These are phyloP conservation scores for Monopterus albus DNA, from an alignment of 2,113 vertebrate species.

Conservation along the genomic window DNA sequence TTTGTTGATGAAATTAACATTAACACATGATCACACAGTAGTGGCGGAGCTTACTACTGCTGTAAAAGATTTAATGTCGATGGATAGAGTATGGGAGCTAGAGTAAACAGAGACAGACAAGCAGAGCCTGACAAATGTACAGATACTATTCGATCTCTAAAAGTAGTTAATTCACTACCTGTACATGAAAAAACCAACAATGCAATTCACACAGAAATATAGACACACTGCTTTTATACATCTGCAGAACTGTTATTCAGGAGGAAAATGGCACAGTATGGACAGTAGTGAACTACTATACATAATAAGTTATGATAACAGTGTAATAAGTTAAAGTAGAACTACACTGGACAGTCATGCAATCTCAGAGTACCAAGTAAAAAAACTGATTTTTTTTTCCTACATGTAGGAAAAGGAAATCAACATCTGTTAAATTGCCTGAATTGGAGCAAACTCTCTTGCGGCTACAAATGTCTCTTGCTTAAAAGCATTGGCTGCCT, in stretches of 20 bases:
- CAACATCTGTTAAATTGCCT: conserved; percentile 5
- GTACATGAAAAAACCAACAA: background rate
- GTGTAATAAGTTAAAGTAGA: background rate
- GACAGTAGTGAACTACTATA: background rate
- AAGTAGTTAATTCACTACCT: background rate
- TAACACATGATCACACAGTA: conserved; percentile 14
- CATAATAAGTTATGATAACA: background rate
- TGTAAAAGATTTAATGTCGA: conserved; percentile 42
- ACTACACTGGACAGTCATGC: background rate
- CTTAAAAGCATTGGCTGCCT: conserved; percentile 35
- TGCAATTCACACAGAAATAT: too few relatives aligned
- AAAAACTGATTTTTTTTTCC: conserved; percentile 5
- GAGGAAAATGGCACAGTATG: background rate
- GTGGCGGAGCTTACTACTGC: conserved; percentile 7
- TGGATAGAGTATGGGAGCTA: conserved; percentile 17
- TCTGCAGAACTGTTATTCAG: background rate
- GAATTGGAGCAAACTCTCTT: conserved; percentile 9
- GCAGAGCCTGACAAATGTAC: too few relatives aligned
- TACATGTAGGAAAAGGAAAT: too few relatives aligned
- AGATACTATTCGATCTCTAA: background rate
- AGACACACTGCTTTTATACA: background rate
- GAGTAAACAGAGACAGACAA: background rate
- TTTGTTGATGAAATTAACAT: conserved; percentile 33
- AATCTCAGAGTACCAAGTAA: background rate
- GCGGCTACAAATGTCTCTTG: conserved; percentile 8